Base-by-base conservation (phyloP, 2,797 vertebrate genomes). In the Sciurus vulgaris region DNA sequence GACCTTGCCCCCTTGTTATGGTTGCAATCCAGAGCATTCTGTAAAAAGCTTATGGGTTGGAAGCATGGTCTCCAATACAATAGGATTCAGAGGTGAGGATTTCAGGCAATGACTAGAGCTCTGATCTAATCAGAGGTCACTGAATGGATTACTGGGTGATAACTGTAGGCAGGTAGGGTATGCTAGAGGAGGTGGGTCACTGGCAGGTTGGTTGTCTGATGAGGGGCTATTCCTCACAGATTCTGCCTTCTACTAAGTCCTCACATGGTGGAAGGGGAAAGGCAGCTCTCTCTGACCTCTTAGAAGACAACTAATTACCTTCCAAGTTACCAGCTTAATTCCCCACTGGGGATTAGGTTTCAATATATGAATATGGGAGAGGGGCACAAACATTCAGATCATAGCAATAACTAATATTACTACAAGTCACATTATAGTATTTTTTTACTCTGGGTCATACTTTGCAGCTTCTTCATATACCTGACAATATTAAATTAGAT, bases 401-500 rank as follows among this genome's bases (percentile, higher is more conserved):
- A 63, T n/a, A 49, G 18, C 33, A 92, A 26, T 84, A 15, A 35
- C 20, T 33, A 56, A 8, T 44, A 59, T 87, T 72, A 38, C 2
- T 79, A 22, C 74, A 33, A 84, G 7, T 77, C 47, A 67, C 20
- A 51, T 82, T 38, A 65, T 33, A 88, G 15, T 72, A 77, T 83
- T 95, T 93, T 89, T 83, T 54, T 88, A 65, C 47, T 38, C 35
- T 47, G 15, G 17, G 11, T 85, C 61, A 61, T 56, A 44, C 14
- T 41, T 86, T 83, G 47, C 30, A 76, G 56, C n/a, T 88, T 91
- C 44, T 63, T 67, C 93, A 10, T 54, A 82, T 78, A 26, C 26
- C 61, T 89, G 61, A 59, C 79, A 54, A 93, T 94, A 79, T 79
- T 41, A 83, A 59, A 94, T 83, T 78, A 7, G 30, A 73, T 63